Evolutionary conservation across 2,888 invertebrate species (phyloP).

Genomic region (Eledone cirrhosa): DNA sequence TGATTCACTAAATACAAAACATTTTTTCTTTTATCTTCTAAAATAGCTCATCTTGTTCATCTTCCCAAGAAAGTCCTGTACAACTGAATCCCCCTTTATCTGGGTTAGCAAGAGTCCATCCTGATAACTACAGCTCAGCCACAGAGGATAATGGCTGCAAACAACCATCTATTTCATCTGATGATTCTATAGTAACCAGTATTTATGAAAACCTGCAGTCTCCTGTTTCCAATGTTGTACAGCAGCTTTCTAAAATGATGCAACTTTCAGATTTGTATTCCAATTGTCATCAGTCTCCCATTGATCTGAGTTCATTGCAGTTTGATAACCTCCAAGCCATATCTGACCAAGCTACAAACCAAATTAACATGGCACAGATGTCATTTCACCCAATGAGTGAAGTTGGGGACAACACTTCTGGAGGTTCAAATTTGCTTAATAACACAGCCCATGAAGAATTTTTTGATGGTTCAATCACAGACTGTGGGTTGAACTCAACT

Average conservation of each 20-base stretch:
- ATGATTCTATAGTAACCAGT: slow-evolving; percentile 4
- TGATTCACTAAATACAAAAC: no score
- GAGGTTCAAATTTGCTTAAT: neutral
- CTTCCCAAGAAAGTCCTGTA: neutral
- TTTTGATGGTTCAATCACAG: neutral
- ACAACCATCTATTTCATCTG: neutral
- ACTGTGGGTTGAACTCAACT: slow-evolving; percentile 6
- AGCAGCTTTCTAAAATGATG: slow-evolving; percentile 25
- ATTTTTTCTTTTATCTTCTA: no score
- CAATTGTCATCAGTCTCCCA: no score
- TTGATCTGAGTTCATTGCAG: slow-evolving; percentile 1
- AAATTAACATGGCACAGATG: neutral
- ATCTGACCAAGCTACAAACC: neutral
- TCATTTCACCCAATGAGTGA: slow-evolving; percentile 10
- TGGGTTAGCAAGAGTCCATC: neutral
- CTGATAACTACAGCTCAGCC: slow-evolving; percentile 1
- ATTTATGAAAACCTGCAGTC: slow-evolving; percentile 6
- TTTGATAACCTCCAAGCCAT: slow-evolving; percentile 12
- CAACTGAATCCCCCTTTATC: neutral
- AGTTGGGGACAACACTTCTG: neutral
- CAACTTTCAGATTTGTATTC: slow-evolving; percentile 1
- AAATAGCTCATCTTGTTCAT: neutral
- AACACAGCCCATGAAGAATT: neutral
- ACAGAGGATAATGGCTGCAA: neutral
- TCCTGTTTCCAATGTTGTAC: slow-evolving; percentile 16